Conservation (phyloP, 1,140 invertebrate species). For the Chlorops oryzae region DNA sequence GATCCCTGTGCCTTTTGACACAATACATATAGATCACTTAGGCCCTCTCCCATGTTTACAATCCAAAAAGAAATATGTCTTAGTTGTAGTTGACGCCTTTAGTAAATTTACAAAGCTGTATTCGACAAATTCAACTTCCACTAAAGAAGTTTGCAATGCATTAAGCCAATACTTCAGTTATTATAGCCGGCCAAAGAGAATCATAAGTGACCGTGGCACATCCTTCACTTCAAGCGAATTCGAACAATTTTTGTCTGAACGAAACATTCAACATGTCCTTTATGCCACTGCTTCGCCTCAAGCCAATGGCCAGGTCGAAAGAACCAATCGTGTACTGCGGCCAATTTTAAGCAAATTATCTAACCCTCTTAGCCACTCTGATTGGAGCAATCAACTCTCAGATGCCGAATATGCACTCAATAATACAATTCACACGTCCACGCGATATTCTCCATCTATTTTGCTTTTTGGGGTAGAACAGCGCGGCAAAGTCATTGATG, state of each 20-base stretch:
- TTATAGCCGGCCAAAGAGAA: not conserved
- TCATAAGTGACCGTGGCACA: not conserved
- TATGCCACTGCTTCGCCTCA: not conserved
- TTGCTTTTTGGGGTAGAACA: conserved; percentile 5
- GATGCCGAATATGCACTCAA: conserved; percentile 8
- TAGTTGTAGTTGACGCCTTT: conserved; percentile 4
- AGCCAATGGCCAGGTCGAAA: conserved; percentile 5
- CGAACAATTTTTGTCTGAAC: not conserved
- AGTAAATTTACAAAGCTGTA: not conserved
- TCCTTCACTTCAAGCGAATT: not conserved
- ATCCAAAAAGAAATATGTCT: conserved; percentile 4
- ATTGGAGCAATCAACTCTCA: conserved; percentile 4
- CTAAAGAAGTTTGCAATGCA: no score
- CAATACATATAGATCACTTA: conserved; percentile 1
- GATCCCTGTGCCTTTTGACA: not conserved
- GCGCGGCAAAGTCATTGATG: not conserved
- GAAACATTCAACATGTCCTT: conserved; percentile 1
- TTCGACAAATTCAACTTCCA: no score
- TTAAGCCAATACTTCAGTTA: no score
- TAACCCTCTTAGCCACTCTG: no score
- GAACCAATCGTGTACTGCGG: not conserved
- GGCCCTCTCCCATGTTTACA: conserved; percentile 3
- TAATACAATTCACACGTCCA: conserved; percentile 1
- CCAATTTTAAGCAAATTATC: no score
- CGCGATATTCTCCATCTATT: conserved; percentile 1